Conservation (phyloP, 2,113 vertebrate genomes). For the Alethe diademata region DNA sequence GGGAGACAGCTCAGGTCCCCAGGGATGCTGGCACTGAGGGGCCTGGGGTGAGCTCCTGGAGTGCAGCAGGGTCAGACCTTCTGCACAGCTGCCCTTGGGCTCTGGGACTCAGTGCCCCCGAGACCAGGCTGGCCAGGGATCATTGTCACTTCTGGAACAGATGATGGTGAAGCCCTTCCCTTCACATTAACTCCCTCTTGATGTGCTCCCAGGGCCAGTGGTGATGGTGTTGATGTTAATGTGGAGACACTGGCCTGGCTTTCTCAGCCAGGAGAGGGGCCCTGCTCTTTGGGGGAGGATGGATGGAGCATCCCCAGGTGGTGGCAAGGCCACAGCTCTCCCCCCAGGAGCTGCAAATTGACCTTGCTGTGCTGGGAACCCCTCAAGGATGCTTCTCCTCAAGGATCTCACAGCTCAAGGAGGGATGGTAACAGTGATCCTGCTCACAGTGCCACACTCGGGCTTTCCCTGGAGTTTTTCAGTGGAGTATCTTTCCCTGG, state of each 20-base stretch:
- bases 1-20: background rate
- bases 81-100: background rate
- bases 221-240: background rate
- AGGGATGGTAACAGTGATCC: background rate
- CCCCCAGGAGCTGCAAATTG: background rate
- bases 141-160: slow-evolving; percentile 16
- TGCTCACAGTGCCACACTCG: background rate
- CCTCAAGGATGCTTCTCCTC: background rate
- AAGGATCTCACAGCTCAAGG: background rate
- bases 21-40: background rate
- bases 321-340: background rate
- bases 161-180: background rate
- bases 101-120: background rate
- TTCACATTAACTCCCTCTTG: background rate
- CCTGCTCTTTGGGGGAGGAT: background rate
- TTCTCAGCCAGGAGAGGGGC: background rate
- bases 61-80: background rate
- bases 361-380: background rate
- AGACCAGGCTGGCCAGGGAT: slow-evolving; percentile 3
- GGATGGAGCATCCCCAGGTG: rapidly evolving
- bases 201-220: background rate
- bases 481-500: background rate
- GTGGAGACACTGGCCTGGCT: background rate
- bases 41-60: background rate
- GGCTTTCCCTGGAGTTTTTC: background rate